Conservation (phyloP, 2,888 invertebrate species). For the Cheilosia urbana region DNA sequence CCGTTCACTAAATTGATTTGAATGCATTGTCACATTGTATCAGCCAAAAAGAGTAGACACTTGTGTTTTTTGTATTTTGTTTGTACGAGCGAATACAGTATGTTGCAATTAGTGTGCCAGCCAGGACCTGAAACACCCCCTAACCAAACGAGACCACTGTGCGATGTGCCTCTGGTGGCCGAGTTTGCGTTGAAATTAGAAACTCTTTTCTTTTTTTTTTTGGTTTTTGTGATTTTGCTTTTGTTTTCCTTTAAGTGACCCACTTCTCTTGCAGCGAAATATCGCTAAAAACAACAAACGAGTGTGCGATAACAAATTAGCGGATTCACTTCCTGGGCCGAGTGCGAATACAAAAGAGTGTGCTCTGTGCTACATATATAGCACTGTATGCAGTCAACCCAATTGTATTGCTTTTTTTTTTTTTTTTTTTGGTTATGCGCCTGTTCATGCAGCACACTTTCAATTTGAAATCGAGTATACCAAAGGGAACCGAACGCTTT, state of each 20-base stretch:
- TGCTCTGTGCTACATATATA: slow-evolving; percentile 19
- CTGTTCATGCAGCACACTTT: slow-evolving; percentile 58
- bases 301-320: slow-evolving; percentile 68
- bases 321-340: slow-evolving; percentile 71
- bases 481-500: slow-evolving; percentile 15
- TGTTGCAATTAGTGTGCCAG: slow-evolving; percentile 68
- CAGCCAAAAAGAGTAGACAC: slow-evolving; percentile 44
- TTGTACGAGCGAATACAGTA: slow-evolving; percentile 11
- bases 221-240: slow-evolving; percentile 26
- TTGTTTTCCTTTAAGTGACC: slow-evolving; percentile 49
- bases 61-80: slow-evolving; percentile 16
- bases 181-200: slow-evolving; percentile 67
- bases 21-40: slow-evolving; percentile 71
- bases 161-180: slow-evolving; percentile 15
- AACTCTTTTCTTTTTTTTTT: slow-evolving; percentile 55
- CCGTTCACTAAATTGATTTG: slow-evolving; percentile 69
- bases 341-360: slow-evolving; percentile 24
- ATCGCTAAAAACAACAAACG: slow-evolving; percentile 55
- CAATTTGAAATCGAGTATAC: slow-evolving; percentile 57
- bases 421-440: slow-evolving; percentile 43
- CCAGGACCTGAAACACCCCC: slow-evolving; percentile 47
- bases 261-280: slow-evolving; percentile 51
- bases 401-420: slow-evolving; percentile 58
- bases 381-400: slow-evolving; percentile 51
- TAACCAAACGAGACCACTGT: slow-evolving; percentile 2